Conservation (phyloP, 2,113 vertebrate species). For the Xiphophorus hellerii region DNA sequence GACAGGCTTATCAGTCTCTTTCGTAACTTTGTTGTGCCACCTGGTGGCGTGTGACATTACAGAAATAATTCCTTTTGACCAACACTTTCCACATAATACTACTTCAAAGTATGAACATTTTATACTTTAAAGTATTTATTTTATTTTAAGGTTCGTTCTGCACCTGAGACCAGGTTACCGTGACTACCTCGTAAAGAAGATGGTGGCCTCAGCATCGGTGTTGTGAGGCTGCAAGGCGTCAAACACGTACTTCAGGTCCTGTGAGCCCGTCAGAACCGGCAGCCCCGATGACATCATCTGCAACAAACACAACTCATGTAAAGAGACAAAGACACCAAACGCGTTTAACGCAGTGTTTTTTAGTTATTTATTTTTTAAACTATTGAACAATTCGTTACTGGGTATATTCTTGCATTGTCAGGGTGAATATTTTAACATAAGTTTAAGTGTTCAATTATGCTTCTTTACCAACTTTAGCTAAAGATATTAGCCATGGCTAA, state of each 20-base stretch:
- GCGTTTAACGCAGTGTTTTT: not conserved
- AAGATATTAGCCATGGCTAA: not conserved
- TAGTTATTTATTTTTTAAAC: no score
- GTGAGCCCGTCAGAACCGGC: constrained; percentile 89
- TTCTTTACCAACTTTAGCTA: not conserved
- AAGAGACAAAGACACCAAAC: not conserved
- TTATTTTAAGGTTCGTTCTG: not conserved
- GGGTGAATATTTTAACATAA: no score
- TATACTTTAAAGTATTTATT: no score
- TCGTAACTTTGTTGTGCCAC: constrained; percentile 5
- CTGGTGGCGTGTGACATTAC: constrained; percentile 36
- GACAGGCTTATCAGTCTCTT: not conserved
- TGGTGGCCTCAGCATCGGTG: constrained; percentile 95
- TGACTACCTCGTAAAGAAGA: constrained; percentile 95
- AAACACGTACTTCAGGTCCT: constrained; percentile 95
- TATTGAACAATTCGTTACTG: no score
- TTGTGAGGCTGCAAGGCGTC: constrained; percentile 96
- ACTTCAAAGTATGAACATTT: not conserved
- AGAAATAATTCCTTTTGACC: not conserved
- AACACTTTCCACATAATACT: not conserved
- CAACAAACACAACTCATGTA: constrained; percentile 8
- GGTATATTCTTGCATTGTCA: no score
- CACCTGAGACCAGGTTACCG: not conserved
- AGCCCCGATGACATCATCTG: constrained; percentile 97
- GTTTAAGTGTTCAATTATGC: no score